phyloP scores from a whole-genome alignment of 1,140 invertebrate species.

The Metopolophium dirhodum region DNA sequence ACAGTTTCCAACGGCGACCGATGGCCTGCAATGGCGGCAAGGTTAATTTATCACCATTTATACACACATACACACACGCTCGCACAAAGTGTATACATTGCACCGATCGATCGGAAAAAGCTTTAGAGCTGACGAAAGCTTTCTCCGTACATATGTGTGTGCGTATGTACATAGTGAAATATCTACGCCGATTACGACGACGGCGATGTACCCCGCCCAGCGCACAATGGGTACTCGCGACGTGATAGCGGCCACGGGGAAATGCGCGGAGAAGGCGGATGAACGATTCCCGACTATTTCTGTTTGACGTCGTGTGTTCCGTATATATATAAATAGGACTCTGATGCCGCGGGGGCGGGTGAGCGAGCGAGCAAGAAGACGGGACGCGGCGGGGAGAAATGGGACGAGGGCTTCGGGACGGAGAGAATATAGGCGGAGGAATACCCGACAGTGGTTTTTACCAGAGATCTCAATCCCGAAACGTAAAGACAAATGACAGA shows the following conservation, averaged over 20 bases:
- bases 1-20: conserved; percentile 55
- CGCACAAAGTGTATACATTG: conserved; percentile 23
- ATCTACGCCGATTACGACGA: conserved; percentile 39
- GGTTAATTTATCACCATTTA: conserved; percentile 56
- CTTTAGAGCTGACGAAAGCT: conserved; percentile 55
- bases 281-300: conserved; percentile 23
- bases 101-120: conserved; percentile 54
- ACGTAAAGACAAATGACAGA: conserved; percentile 46
- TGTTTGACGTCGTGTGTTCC: neutral
- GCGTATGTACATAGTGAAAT: conserved; percentile 24
- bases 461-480: conserved; percentile 27
- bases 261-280: neutral
- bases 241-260: neutral
- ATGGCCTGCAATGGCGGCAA: conserved; percentile 36
- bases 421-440: neutral
- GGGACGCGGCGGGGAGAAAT: neutral
- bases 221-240: neutral
- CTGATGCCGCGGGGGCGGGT: neutral
- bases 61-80: neutral
- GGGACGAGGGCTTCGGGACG: neutral
- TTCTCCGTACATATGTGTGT: neutral
- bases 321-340: neutral
- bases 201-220: neutral
- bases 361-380: no score
- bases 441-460: conserved; percentile 26